phyloP scores from a whole-genome alignment of 2,888 invertebrate species.

The Erebia ligea region DNA sequence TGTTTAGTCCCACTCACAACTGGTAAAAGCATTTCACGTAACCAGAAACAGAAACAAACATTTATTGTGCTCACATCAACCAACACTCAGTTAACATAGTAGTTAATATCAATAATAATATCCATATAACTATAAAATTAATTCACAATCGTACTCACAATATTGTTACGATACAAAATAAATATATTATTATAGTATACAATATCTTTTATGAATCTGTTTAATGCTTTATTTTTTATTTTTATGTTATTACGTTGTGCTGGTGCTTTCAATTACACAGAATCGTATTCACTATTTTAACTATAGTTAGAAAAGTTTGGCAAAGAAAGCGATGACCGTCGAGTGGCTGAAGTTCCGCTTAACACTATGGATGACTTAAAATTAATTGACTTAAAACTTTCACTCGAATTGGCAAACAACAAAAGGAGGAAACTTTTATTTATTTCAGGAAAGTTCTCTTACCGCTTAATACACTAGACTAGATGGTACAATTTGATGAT shows the following conservation, averaged over 20 bases:
- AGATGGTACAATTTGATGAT: constrained; percentile 65
- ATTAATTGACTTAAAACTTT: constrained; percentile 77
- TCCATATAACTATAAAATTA: constrained; percentile 58
- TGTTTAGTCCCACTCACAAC: constrained; percentile 72
- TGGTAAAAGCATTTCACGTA: constrained; percentile 67
- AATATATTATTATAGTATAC: constrained; percentile 54
- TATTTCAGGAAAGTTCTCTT: constrained; percentile 50
- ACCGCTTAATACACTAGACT: constrained; percentile 61
- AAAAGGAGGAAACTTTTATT: constrained; percentile 44
- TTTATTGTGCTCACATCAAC: constrained; percentile 75
- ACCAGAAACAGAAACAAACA: constrained; percentile 46
- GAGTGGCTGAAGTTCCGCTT: constrained; percentile 60
- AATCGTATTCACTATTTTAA: constrained; percentile 56
- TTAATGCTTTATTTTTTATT: constrained; percentile 43
- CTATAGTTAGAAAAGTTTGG: constrained; percentile 64
- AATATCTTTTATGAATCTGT: constrained; percentile 47
- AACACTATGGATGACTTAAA: constrained; percentile 79
- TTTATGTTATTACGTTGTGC: constrained; percentile 72
- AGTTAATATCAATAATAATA: constrained; percentile 52
- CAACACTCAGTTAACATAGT: constrained; percentile 64
- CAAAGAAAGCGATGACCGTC: constrained; percentile 70
- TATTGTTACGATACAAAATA: constrained; percentile 58
- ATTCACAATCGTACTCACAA: constrained; percentile 60
- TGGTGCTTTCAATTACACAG: constrained; percentile 65
- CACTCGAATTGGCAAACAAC: constrained; percentile 64